Percentiles rank a stretch among this genome's conserved stretches.
These are phyloP conservation scores for Drosophila pseudotalamancana DNA, from an alignment of 2,888 invertebrate species.

Conservation along the genomic window DNA sequence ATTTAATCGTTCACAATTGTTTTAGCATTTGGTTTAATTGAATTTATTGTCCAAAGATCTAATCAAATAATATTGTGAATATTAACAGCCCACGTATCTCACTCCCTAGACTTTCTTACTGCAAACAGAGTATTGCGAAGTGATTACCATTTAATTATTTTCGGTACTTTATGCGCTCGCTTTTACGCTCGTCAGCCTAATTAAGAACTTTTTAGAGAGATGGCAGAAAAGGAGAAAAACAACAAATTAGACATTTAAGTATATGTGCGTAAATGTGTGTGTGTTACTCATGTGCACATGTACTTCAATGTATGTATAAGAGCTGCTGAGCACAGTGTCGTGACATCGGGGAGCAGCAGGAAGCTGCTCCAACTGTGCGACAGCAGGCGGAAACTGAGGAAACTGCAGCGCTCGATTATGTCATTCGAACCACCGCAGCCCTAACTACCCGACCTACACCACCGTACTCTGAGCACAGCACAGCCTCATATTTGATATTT, in stretches of 20 bases:
- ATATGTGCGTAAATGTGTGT: not conserved
- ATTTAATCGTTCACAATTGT: too few species aligned
- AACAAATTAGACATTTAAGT: slow-evolving; percentile 7
- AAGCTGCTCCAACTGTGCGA: slow-evolving; percentile 31
- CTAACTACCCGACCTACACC: not conserved
- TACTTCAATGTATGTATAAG: slow-evolving; percentile 24
- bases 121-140: not conserved
- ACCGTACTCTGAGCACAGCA: too few species aligned
- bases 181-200: slow-evolving; percentile 44
- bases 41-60: too few species aligned
- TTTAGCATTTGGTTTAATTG: too few species aligned
- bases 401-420: slow-evolving; percentile 75
- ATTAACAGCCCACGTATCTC: too few species aligned
- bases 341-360: slow-evolving; percentile 54
- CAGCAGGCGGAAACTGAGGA: slow-evolving; percentile 64
- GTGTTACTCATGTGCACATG: not conserved
- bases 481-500: too few species aligned
- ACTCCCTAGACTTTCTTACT: too few species aligned
- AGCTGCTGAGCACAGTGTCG: slow-evolving; percentile 38
- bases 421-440: slow-evolving; percentile 49
- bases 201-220: slow-evolving; percentile 58
- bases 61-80: too few species aligned
- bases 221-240: not conserved
- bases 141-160: not conserved
- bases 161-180: slow-evolving; percentile 16